Conservation (phyloP, 2,888 invertebrate species). For the Ophion ellenae region DNA sequence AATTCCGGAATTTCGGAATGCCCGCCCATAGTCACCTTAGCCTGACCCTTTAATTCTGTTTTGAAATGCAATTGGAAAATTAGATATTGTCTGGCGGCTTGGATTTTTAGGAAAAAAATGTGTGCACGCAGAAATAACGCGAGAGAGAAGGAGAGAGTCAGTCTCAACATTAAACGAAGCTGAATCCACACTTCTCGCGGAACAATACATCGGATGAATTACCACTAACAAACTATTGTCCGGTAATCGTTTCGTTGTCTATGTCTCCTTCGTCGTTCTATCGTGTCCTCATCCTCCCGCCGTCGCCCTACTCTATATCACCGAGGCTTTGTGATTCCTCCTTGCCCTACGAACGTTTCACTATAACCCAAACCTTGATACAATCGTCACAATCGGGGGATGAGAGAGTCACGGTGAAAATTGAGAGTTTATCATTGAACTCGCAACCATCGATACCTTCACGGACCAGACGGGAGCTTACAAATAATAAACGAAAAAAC, state of each 20-base stretch:
- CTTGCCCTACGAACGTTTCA: conserved; percentile 48
- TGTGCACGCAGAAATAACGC: conserved; percentile 19
- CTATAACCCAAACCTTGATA: conserved; percentile 55
- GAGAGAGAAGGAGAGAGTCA: conserved; percentile 37
- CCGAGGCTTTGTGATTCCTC: conserved; percentile 62
- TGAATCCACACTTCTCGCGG: conserved; percentile 81
- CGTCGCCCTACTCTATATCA: conserved; percentile 59
- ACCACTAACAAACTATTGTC: conserved; percentile 84
- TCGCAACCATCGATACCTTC: no score
- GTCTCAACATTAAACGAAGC: conserved; percentile 74
- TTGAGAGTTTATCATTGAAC: neutral
- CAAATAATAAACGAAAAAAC: no score
- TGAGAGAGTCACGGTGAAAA: neutral
- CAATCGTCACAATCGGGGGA: conserved; percentile 32
- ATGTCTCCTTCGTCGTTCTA: conserved; percentile 58
- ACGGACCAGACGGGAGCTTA: no score
- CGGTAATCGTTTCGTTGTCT: conserved; percentile 79
- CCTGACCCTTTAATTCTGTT: no score
- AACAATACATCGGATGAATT: conserved; percentile 83
- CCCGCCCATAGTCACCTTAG: no score
- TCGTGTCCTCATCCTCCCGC: conserved; percentile 28
- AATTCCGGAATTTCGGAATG: no score
- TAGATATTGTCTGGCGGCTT: neutral
- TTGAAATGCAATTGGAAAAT: neutral
- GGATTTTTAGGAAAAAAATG: conserved; percentile 5